Conservation (phyloP, 2,888 invertebrate genomes). For the Lithosia quadra region DNA sequence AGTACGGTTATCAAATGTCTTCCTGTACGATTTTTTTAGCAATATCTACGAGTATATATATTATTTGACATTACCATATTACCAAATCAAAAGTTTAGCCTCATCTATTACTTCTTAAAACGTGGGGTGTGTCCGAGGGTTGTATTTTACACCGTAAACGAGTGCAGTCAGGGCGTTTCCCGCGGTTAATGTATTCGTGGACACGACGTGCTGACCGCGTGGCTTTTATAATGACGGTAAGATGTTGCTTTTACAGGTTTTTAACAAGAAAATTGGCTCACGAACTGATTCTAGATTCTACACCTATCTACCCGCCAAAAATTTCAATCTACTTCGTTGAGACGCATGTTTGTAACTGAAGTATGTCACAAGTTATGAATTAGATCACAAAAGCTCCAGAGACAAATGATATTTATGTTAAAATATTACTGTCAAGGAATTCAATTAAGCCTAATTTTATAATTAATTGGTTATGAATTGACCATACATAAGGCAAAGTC, state of each 20-base stretch:
- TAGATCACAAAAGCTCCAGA: no score
- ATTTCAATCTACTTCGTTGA: background rate
- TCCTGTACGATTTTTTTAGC: background rate
- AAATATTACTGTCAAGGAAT: no score
- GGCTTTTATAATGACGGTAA: conserved; percentile 39
- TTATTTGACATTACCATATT: background rate
- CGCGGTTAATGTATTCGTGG: conserved; percentile 70
- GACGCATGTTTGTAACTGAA: background rate
- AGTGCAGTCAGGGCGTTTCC: conserved; percentile 51
- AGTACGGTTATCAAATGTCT: background rate
- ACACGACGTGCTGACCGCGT: conserved; percentile 73
- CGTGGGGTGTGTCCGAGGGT: conserved; percentile 16
- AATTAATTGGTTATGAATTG: no score
- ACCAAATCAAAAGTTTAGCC: background rate
- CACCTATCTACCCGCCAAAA: background rate
- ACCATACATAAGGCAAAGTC: no score
- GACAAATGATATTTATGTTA: no score
- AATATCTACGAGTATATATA: no score
- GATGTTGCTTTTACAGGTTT: conserved; percentile 31
- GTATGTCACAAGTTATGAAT: background rate
- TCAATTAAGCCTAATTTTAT: no score
- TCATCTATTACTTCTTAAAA: conserved; percentile 17
- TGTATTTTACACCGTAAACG: conserved; percentile 45
- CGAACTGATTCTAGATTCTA: background rate
- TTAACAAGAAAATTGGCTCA: background rate